Percentiles rank a stretch among this genome's conserved stretches.
These are phyloP conservation scores for Scaptomyza graminum DNA, from an alignment of 1,140 invertebrate genomes.

Conservation along the genomic window DNA sequence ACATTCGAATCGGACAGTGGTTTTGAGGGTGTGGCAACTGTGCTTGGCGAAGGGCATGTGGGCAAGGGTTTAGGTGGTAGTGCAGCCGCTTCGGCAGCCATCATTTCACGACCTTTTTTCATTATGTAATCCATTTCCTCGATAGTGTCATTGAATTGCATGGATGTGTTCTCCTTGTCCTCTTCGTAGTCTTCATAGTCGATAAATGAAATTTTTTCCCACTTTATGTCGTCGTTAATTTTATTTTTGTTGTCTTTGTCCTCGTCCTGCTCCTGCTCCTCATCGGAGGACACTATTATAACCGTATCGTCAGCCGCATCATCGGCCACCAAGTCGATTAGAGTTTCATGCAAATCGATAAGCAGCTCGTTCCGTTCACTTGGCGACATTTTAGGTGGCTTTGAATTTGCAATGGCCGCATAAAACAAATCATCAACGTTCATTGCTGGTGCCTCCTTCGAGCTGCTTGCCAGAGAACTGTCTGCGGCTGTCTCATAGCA, in stretches of 20 bases:
- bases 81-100: slow-evolving; percentile 29
- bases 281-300: slow-evolving; percentile 59
- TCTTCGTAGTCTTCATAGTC: slow-evolving; percentile 17
- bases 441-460: slow-evolving; percentile 17
- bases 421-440: slow-evolving; percentile 70
- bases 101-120: slow-evolving; percentile 75
- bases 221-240: not conserved
- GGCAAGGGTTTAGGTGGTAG: not conserved
- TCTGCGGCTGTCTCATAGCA: slow-evolving; percentile 74
- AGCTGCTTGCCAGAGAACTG: slow-evolving; percentile 44
- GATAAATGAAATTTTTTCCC: slow-evolving; percentile 21
- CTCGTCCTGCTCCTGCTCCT: slow-evolving; percentile 24
- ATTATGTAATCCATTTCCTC: slow-evolving; percentile 84
- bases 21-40: slow-evolving; percentile 1
- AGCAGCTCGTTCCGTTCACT: slow-evolving; percentile 53
- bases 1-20: slow-evolving; percentile 3
- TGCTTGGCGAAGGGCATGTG: not conserved
- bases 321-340: slow-evolving; percentile 40
- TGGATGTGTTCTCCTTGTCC: slow-evolving; percentile 60
- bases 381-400: slow-evolving; percentile 49
- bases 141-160: slow-evolving; percentile 83
- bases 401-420: slow-evolving; percentile 62
- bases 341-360: slow-evolving; percentile 49
- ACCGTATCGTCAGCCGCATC: slow-evolving; percentile 46
- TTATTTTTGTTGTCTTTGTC: slow-evolving; percentile 23